Conservation (phyloP, 2,797 vertebrate species). For the Eutrigla gurnardus region DNA sequence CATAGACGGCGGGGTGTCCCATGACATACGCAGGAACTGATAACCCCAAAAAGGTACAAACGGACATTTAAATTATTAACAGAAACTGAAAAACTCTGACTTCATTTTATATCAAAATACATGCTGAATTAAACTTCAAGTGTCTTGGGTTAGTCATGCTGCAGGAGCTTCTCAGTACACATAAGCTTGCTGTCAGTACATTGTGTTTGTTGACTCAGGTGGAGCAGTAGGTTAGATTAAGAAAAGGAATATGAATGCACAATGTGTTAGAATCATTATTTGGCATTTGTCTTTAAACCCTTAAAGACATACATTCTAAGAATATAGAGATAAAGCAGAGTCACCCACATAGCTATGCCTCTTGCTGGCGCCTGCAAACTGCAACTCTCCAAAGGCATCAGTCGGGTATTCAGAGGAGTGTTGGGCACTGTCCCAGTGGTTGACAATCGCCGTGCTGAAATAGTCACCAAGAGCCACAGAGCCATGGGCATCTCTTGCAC, state of each 20-base stretch:
- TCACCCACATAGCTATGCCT: constrained; percentile 87
- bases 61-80: not conserved
- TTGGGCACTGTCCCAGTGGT: constrained; percentile 86
- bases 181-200: not conserved
- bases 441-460: constrained; percentile 91
- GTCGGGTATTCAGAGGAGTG: constrained; percentile 91
- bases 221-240: constrained; percentile 2
- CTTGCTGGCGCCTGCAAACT: constrained; percentile 86
- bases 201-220: constrained; percentile 13
- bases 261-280: not conserved
- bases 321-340: not conserved
- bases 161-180: not conserved
- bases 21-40: constrained; percentile 92
- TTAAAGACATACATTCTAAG: not conserved
- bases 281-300: not conserved
- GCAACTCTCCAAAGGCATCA: constrained; percentile 90
- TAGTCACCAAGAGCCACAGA: constrained; percentile 88
- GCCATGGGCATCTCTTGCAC: constrained; percentile 72
- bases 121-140: not conserved
- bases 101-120: not conserved
- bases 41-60: constrained; percentile 1
- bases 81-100: not conserved
- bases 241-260: not conserved
- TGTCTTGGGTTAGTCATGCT: not conserved
- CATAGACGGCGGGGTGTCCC: constrained; percentile 80